phyloP scores from a whole-genome alignment of 2,797 vertebrate species.

The Etheostoma perlongum region DNA sequence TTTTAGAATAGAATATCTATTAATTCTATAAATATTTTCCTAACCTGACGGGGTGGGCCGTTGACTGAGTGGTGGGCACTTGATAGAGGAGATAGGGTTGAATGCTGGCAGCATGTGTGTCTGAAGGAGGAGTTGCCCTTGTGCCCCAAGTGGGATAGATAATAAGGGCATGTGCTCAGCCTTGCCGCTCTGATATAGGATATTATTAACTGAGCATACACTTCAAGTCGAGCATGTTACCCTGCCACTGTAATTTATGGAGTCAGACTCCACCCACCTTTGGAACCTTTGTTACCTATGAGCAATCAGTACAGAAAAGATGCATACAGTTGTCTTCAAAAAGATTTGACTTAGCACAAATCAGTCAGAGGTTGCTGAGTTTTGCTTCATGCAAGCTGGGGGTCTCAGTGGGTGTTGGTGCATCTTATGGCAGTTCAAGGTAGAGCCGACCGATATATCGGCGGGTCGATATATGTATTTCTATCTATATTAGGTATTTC shows the following conservation, averaged over 20 bases:
- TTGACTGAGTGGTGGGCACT: conserved; percentile 8
- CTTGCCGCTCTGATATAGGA: conserved; percentile 20
- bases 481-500: no score
- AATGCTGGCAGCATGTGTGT: conserved; percentile 2
- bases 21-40: neutral
- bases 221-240: conserved; percentile 19
- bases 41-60: neutral
- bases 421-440: conserved; percentile 71
- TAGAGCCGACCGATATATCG: conserved; percentile 1
- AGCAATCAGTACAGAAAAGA: conserved; percentile 18
- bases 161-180: conserved; percentile 32
- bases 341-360: conserved; percentile 26
- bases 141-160: conserved; percentile 44
- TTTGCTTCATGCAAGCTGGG: conserved; percentile 35
- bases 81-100: conserved; percentile 15
- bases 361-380: conserved; percentile 41
- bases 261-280: conserved; percentile 15
- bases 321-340: conserved; percentile 9
- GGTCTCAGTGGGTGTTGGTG: conserved; percentile 24
- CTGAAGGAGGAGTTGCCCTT: conserved; percentile 41
- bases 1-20: neutral
- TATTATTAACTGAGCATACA: conserved; percentile 38
- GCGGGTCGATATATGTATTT: no score
- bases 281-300: conserved; percentile 13
- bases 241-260: conserved; percentile 36